phyloP scores from a whole-genome alignment of 2,113 vertebrate species.

The Aldabrachelys gigantea region DNA sequence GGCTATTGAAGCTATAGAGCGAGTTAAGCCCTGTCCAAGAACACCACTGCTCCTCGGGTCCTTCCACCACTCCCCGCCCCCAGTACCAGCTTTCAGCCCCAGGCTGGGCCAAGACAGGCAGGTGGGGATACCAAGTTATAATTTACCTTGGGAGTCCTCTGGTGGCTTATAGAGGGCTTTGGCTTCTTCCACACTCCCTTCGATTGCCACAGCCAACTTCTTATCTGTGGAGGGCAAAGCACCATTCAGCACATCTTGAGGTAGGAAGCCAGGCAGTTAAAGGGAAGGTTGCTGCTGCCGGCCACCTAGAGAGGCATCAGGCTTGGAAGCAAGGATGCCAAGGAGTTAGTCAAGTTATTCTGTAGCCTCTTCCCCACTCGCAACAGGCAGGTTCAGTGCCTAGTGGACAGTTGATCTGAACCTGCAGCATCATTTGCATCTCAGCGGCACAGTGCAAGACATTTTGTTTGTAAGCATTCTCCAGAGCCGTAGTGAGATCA shows the following conservation, averaged over 20 bases:
- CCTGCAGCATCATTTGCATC: not conserved
- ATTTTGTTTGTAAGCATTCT: not conserved
- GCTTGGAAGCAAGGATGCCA: not conserved
- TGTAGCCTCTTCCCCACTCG: not conserved
- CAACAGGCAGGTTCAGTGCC: not conserved
- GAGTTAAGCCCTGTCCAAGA: not conserved
- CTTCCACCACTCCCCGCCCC: not conserved
- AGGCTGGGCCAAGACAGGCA: not conserved
- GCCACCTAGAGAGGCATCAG: not conserved
- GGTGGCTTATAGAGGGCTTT: conserved; percentile 95
- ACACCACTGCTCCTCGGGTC: not conserved
- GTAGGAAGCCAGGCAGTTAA: not conserved
- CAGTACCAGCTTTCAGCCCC: not conserved
- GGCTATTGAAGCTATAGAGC: not conserved
- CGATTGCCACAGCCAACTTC: conserved; percentile 89
- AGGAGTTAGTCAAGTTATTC: not conserved
- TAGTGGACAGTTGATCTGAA: not conserved
- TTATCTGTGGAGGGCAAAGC: conserved; percentile 83
- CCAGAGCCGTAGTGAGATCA: not conserved
- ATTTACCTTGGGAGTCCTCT: conserved; percentile 94
- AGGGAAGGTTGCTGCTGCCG: not conserved
- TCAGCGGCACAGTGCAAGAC: too few relatives aligned
- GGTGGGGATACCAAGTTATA: not conserved
- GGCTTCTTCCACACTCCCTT: conserved; percentile 96
- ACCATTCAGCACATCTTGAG: rapidly evolving